phyloP scores from a whole-genome alignment of 2,797 vertebrate species.

The Sebastes vulpes region DNA sequence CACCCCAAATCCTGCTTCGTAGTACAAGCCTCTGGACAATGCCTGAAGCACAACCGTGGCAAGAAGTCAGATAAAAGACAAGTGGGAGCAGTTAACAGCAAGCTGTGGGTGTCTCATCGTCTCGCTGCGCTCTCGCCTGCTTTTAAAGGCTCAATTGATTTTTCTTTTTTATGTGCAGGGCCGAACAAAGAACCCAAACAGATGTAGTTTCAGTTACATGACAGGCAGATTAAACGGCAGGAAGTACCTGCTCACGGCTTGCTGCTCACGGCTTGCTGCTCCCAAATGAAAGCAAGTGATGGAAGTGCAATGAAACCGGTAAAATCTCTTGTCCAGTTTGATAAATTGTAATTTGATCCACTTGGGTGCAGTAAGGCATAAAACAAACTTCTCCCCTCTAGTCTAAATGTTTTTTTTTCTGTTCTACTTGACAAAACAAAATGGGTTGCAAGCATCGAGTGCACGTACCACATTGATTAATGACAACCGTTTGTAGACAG shows the following conservation, averaged over 20 bases:
- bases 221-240: conserved; percentile 2
- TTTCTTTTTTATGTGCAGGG: not conserved
- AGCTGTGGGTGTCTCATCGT: not conserved
- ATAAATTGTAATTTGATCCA: conserved; percentile 17
- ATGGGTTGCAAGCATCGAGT: not conserved
- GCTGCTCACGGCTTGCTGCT: not conserved
- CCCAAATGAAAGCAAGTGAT: conserved; percentile 4
- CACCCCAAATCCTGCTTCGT: too few species aligned
- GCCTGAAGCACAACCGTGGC: not conserved
- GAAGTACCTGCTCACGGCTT: not conserved
- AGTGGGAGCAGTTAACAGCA: not conserved
- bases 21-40: too few species aligned
- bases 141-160: conserved; percentile 1
- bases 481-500: not conserved
- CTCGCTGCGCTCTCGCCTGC: not conserved
- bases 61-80: not conserved
- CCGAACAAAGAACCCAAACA: not conserved
- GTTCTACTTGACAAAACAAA: not conserved
- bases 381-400: not conserved
- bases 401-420: not conserved
- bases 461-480: not conserved
- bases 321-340: not conserved
- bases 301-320: conserved; percentile 14
- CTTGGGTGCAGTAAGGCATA: conserved; percentile 5
- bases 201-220: not conserved